A percentile compares a stretch with the other conserved stretches of the same genome.
Evolutionary conservation across 2,113 vertebrate species (phyloP).

Genomic region (Eurypyga helias): DNA sequence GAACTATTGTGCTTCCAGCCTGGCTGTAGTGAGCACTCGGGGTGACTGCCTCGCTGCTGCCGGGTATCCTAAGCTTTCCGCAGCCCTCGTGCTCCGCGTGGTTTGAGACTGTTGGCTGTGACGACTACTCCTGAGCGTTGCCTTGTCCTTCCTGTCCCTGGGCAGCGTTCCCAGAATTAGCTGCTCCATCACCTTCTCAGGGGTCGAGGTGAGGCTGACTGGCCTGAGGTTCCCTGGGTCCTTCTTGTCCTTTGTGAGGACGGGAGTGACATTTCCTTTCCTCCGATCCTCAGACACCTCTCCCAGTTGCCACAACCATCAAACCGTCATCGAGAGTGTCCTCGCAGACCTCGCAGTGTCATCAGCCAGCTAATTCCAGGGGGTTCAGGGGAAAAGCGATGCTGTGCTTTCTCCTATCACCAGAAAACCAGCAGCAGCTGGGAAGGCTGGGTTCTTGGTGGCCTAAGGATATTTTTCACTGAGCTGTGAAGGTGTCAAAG

Average conservation of each 20-base stretch:
- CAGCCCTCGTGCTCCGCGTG: background rate
- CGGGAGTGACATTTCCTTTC: background rate
- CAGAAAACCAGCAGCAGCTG: background rate
- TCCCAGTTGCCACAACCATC: background rate
- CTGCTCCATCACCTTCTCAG: background rate
- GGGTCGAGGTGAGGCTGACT: accelerated
- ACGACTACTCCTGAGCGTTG: background rate
- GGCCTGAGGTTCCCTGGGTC: background rate
- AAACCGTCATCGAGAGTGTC: accelerated
- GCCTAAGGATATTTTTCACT: background rate
- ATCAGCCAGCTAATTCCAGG: background rate
- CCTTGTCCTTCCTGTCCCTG: background rate
- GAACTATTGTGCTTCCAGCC: background rate
- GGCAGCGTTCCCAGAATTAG: background rate
- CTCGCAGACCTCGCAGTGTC: background rate
- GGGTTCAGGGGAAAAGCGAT: accelerated
- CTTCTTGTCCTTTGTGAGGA: background rate
- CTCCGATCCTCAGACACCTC: background rate
- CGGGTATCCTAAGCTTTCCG: background rate
- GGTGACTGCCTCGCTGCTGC: background rate
- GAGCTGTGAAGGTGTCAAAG: background rate
- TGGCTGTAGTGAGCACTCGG: background rate
- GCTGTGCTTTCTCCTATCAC: background rate
- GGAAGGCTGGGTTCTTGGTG: background rate
- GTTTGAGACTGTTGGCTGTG: background rate